These are phyloP conservation scores for Eurytemora carolleeae DNA, from an alignment of 1,140 invertebrate species.

Conservation along the genomic window DNA sequence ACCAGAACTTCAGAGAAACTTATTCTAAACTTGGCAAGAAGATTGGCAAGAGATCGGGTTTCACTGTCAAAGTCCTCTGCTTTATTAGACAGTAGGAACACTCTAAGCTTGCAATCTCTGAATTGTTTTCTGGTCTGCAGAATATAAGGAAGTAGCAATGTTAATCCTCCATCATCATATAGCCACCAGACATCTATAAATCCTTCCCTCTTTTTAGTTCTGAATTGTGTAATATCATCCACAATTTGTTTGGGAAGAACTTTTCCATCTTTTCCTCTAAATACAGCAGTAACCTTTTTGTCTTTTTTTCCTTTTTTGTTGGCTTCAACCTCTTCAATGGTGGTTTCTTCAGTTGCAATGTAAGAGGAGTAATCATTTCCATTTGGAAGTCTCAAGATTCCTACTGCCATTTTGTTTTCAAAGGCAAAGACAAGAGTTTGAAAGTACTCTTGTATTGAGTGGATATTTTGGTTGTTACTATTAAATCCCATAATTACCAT, in stretches of 20 bases:
- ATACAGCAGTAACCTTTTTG: constrained; percentile 10
- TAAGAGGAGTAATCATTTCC: constrained; percentile 25
- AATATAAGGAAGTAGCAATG: constrained; percentile 77
- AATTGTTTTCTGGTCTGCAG: constrained; percentile 62
- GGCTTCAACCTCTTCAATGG: neutral
- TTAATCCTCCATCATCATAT: constrained; percentile 45
- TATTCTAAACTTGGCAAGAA: constrained; percentile 78
- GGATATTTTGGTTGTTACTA: constrained; percentile 26
- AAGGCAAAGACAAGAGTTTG: constrained; percentile 33
- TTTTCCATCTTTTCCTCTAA: constrained; percentile 1
- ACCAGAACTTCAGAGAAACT: constrained; percentile 74
- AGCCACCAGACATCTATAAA: constrained; percentile 46
- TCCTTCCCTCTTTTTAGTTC: constrained; percentile 24
- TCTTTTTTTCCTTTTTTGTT: neutral
- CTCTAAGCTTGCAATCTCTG: constrained; percentile 60
- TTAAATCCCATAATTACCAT: constrained; percentile 47
- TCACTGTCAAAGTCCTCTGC: constrained; percentile 24
- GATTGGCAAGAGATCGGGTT: constrained; percentile 57
- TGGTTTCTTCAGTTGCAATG: neutral
- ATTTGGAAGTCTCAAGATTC: constrained; percentile 27
- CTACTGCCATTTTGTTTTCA: constrained; percentile 33
- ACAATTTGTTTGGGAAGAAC: neutral
- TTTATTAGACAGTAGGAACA: constrained; percentile 72
- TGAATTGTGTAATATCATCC: neutral
- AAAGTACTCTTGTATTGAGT: neutral